Evolutionary conservation across 2,113 vertebrate genomes (phyloP), one percentile per base, ranked within the genome.

Genomic region (Tenrec ecaudatus): DNA sequence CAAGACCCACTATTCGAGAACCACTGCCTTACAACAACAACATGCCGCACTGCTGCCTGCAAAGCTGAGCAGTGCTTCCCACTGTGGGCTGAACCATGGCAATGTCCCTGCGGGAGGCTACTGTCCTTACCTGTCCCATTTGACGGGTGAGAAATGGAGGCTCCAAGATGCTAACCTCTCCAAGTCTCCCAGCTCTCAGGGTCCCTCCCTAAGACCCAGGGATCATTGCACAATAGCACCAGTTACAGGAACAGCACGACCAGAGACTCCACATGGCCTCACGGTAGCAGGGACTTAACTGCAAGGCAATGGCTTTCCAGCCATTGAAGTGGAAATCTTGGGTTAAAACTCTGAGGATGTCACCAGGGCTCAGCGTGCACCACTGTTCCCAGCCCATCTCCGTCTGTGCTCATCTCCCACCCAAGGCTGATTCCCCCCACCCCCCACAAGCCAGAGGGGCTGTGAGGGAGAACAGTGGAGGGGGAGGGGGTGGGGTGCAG

Each of bases 171-270:
- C 27, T 76, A 43, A 36, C 36, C 14, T 15, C 16, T 20, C 9
- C 15, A 2, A 11, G 78, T n/a, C 53, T 79, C 53, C 53, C 16
- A 53, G 77, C 57, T 12, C 23, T 27, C n/a, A 47, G 0, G 0
- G 64, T 23, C 68, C 16, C 84, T 73, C 84, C 14, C 2, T 6
- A 47, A 31, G 31, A 27, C 33, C 69, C 5, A 12, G 82, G 47
- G 60, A 20, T 68, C 58, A 9, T n/a, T 36, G 71, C 71, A 53
- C 11, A 53, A 53, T 40, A 53, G 5, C 16, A 12, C 12, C 6
- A n/a, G 36, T 6, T 7, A 62, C 0, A 83, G 25, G 31, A 16
- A 16, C 3, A 27, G 57, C 3, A 38, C 23, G 0, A 3, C 2
- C 8, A 47, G 87, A 64, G 62, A 29, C 36, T 29, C 25, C n/a